Percentiles rank a stretch among this genome's conserved stretches.
Conservation (phyloP, 1,140 invertebrate genomes). For the Homalodisca vitripennis region DNA sequence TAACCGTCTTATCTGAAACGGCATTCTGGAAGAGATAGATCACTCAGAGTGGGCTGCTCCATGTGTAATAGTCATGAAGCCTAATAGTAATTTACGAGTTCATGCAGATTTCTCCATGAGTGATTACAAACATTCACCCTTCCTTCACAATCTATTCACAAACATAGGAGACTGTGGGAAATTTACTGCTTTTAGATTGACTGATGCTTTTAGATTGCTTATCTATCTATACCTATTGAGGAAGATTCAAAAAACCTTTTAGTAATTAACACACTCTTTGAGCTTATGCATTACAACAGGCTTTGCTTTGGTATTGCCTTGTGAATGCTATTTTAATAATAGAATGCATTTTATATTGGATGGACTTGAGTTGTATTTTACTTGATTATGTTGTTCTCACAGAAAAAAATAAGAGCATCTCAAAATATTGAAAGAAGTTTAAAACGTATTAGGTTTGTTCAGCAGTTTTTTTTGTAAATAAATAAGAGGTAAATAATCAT, state of each 20-base stretch:
- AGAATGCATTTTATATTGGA: no score
- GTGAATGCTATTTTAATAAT: no score
- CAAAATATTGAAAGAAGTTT: no score
- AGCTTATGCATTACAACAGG: neutral
- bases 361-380: neutral
- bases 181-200: neutral
- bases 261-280: neutral
- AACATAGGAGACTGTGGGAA: neutral
- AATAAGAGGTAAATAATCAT: no score
- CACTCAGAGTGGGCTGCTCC: neutral
- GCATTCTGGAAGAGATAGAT: neutral
- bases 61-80: neutral
- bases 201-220: neutral
- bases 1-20: neutral
- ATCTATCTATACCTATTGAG: neutral
- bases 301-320: neutral
- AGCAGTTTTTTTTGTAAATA: no score
- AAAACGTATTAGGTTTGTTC: no score
- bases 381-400: neutral
- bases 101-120: neutral
- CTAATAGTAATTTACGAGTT: neutral
- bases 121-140: neutral
- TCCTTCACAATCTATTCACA: neutral
- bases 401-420: no score
- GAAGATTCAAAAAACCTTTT: neutral